Evolutionary conservation across 2,797 vertebrate species (phyloP).

Genomic region (Poecilia wingei): DNA sequence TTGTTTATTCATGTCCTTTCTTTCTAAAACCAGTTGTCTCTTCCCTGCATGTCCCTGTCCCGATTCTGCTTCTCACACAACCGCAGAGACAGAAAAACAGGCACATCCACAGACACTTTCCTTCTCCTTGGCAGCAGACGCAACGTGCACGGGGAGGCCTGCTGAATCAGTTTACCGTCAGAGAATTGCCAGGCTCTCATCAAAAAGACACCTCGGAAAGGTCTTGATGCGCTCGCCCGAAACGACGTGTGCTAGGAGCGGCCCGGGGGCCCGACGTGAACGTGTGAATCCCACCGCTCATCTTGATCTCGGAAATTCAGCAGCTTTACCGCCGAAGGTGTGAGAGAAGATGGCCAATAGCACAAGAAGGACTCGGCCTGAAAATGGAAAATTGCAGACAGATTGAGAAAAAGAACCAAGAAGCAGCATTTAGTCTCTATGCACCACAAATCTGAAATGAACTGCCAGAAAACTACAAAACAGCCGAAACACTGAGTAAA

Average conservation of each 20-base stretch:
- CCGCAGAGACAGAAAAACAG: constrained; percentile 21
- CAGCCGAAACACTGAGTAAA: no score
- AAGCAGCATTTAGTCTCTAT: no score
- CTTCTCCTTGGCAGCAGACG: constrained; percentile 25
- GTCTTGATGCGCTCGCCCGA: constrained; percentile 41
- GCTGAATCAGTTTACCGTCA: constrained; percentile 47
- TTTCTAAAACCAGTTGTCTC: constrained; percentile 45
- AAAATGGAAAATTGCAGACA: neutral
- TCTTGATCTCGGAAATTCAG: constrained; percentile 44
- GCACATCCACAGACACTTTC: constrained; percentile 12
- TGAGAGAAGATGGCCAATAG: constrained; percentile 18
- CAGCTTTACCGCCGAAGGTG: constrained; percentile 37
- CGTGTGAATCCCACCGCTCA: constrained; percentile 23
- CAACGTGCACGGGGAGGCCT: constrained; percentile 26
- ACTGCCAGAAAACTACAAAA: no score
- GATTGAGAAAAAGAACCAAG: neutral
- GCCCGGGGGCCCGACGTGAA: constrained; percentile 38
- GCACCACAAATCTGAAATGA: no score
- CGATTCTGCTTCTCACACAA: constrained; percentile 31
- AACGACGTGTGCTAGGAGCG: constrained; percentile 37
- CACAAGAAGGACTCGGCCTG: neutral
- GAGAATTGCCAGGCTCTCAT: constrained; percentile 50
- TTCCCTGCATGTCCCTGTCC: constrained; percentile 22
- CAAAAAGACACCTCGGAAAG: constrained; percentile 54
- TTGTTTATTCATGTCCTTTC: constrained; percentile 63